Evolutionary conservation across 2,888 invertebrate species (phyloP).

Genomic region (Heliconius cydno): DNA sequence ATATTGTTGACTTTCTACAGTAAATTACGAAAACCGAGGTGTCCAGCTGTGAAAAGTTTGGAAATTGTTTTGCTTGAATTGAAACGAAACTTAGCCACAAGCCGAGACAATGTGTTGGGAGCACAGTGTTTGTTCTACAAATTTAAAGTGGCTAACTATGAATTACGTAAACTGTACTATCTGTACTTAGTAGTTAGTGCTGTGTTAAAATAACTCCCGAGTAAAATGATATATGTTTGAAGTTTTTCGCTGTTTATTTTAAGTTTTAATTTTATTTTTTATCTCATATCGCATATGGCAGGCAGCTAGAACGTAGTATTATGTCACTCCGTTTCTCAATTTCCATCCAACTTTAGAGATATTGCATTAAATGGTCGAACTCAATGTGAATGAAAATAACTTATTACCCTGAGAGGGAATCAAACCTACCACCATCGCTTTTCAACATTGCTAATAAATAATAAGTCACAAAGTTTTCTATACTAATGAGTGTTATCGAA

Average conservation of each 20-base stretch:
- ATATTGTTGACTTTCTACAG: conserved; percentile 36
- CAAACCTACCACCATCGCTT: neutral
- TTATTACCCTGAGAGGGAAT: neutral
- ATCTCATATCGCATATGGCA: no score
- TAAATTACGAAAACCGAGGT: conserved; percentile 42
- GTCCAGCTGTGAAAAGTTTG: conserved; percentile 56
- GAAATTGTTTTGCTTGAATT: conserved; percentile 55
- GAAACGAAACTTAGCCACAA: conserved; percentile 42
- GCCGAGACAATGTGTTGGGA: conserved; percentile 45
- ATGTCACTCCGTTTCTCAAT: neutral
- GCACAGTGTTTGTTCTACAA: conserved; percentile 16
- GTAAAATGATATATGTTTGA: neutral
- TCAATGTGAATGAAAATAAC: neutral
- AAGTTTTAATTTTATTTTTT: neutral
- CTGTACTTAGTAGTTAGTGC: neutral
- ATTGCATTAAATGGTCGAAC: neutral
- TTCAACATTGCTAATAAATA: neutral
- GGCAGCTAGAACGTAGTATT: no score
- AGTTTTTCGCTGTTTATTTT: neutral
- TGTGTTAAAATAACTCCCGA: neutral
- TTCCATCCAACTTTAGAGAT: neutral
- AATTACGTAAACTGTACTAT: neutral
- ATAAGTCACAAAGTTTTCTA: neutral
- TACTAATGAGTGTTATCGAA: neutral
- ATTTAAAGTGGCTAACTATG: conserved; percentile 8